These are phyloP conservation scores for Epicauta chinensis DNA, from an alignment of 1,140 invertebrate species.

Conservation along the genomic window DNA sequence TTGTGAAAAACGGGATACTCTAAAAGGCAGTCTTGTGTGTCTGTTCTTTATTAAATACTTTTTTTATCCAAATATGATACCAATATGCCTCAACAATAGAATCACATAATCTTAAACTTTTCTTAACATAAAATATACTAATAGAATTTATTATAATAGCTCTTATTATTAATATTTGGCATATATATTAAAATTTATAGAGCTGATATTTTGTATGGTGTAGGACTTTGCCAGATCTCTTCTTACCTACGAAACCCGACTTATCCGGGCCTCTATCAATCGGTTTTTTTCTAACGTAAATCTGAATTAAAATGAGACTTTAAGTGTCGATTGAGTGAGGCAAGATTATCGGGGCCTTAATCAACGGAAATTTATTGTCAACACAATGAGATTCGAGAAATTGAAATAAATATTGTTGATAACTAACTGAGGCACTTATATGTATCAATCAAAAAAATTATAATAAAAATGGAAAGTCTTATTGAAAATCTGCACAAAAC, in stretches of 20 bases:
- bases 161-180: conserved; percentile 20
- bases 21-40: too few relatives aligned
- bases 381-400: not conserved
- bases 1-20: too few relatives aligned
- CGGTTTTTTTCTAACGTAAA: too few relatives aligned
- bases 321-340: too few relatives aligned
- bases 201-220: conserved; percentile 20
- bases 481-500: conserved; percentile 23
- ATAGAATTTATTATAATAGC: conserved; percentile 14
- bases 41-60: conserved; percentile 23
- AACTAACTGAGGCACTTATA: conserved; percentile 11
- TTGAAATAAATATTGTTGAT: not conserved
- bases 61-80: conserved; percentile 24
- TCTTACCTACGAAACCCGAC: too few relatives aligned
- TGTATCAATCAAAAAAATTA: conserved; percentile 1
- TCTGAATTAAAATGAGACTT: too few relatives aligned
- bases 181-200: conserved; percentile 21
- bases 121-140: conserved; percentile 24
- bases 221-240: conserved; percentile 20
- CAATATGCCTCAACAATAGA: conserved; percentile 25
- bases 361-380: not conserved
- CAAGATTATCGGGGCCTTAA: too few relatives aligned
- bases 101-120: conserved; percentile 18
- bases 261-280: too few relatives aligned
- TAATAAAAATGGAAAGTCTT: not conserved